A percentile compares a stretch with the other conserved stretches of the same genome.
Evolutionary conservation across 2,797 vertebrate genomes (phyloP).

Genomic region (Carcharodon carcharias): DNA sequence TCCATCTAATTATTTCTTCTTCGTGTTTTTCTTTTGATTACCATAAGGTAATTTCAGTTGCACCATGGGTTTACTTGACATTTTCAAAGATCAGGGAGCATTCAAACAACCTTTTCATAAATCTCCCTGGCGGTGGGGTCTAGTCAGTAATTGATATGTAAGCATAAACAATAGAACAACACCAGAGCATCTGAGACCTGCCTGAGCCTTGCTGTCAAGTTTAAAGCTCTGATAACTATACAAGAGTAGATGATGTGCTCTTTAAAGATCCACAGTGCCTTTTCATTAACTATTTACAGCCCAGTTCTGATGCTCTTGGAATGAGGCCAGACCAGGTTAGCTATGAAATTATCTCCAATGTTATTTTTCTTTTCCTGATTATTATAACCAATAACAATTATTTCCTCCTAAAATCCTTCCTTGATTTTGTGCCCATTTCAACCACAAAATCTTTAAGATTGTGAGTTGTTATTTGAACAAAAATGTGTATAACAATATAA

Average conservation of each 20-base stretch:
- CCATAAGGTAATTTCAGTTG: slow-evolving; percentile 48
- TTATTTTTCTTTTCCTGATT: not conserved
- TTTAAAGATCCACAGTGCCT: not conserved
- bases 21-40: slow-evolving; percentile 52
- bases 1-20: slow-evolving; percentile 37
- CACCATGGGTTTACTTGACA: slow-evolving; percentile 53
- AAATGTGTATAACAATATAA: not conserved
- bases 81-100: slow-evolving; percentile 54
- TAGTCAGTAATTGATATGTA: slow-evolving; percentile 48
- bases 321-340: not conserved
- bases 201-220: slow-evolving; percentile 23
- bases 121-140: slow-evolving; percentile 55
- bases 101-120: slow-evolving; percentile 55
- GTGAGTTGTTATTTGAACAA: not conserved
- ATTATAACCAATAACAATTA: not conserved
- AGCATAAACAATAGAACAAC: slow-evolving; percentile 42
- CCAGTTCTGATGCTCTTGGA: not conserved
- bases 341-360: not conserved
- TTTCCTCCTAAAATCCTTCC: not conserved
- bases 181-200: slow-evolving; percentile 38
- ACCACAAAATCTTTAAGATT: not conserved
- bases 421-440: not conserved
- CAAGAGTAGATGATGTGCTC: not conserved
- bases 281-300: not conserved
- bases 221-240: not conserved